Evolutionary conservation across 2,888 invertebrate species (phyloP).

Genomic region (Chaetogeoica ovagalla): DNA sequence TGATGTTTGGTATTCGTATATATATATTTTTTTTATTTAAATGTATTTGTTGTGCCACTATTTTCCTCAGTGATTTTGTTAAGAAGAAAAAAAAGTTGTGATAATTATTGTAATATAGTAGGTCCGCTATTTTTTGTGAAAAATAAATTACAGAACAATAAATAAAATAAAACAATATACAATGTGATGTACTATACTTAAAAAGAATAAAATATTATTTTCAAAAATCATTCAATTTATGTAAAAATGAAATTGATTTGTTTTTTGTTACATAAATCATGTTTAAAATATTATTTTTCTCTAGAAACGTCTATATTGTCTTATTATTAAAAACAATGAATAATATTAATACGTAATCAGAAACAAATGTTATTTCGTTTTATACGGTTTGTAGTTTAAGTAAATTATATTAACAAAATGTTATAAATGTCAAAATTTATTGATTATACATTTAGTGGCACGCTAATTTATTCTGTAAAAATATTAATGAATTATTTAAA

Average conservation of each 20-base stretch:
- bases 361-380: constrained; percentile 46
- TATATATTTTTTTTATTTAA: neutral
- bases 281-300: constrained; percentile 5
- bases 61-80: constrained; percentile 41
- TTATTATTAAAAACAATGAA: constrained; percentile 26
- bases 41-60: constrained; percentile 39
- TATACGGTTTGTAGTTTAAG: constrained; percentile 43
- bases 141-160: constrained; percentile 21
- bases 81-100: constrained; percentile 23
- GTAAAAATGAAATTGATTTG: neutral
- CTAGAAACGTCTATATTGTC: constrained; percentile 1
- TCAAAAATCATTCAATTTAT: neutral
- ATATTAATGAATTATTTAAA: constrained; percentile 43
- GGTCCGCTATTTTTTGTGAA: constrained; percentile 20
- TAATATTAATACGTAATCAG: constrained; percentile 13
- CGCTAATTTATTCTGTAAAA: constrained; percentile 41
- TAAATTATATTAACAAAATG: constrained; percentile 39
- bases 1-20: constrained; percentile 13
- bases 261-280: neutral
- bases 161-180: constrained; percentile 27
- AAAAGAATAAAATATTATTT: neutral
- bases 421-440: constrained; percentile 43
- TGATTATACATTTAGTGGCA: constrained; percentile 42
- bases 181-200: neutral
- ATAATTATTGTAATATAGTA: constrained; percentile 43